phyloP scores from a whole-genome alignment of 2,888 invertebrate genomes.

The Timema cristinae region DNA sequence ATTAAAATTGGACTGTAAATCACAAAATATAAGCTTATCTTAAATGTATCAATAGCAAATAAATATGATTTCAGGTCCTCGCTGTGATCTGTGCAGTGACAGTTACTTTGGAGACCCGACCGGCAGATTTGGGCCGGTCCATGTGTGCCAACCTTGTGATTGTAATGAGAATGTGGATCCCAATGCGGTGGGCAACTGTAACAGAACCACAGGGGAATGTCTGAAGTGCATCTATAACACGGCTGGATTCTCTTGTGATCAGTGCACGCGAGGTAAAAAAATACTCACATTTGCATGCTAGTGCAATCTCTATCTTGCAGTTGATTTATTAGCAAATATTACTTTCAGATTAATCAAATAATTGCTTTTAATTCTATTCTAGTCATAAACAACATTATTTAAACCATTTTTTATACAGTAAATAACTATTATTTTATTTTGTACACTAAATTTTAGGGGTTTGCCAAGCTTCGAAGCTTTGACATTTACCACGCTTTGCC shows the following conservation, averaged over 20 bases:
- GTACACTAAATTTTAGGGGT: too few species aligned
- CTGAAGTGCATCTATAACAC: conserved; percentile 96
- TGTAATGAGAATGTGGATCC: conserved; percentile 92
- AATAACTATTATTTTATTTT: too few species aligned
- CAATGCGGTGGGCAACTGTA: conserved; percentile 96
- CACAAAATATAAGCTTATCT: too few species aligned
- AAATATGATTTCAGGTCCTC: conserved; percentile 59
- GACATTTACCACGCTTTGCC: too few species aligned
- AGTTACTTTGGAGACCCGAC: conserved; percentile 92
- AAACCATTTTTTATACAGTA: background rate
- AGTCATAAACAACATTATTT: too few species aligned
- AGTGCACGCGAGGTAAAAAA: conserved; percentile 75
- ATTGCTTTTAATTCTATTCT: too few species aligned
- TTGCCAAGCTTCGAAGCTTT: too few species aligned
- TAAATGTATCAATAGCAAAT: background rate
- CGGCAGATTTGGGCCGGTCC: conserved; percentile 60
- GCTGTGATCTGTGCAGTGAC: conserved; percentile 92
- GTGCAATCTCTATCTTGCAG: too few species aligned
- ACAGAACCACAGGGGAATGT: conserved; percentile 93
- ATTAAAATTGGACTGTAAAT: too few species aligned
- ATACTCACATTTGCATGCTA: too few species aligned
- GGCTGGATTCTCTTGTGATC: conserved; percentile 86
- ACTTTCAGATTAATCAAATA: too few species aligned
- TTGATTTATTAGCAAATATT: too few species aligned
- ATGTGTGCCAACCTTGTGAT: conserved; percentile 79